Evolutionary conservation across 2,888 invertebrate genomes (phyloP), one percentile per base, ranked within the genome.

Genomic region (Acleris sparsana): DNA sequence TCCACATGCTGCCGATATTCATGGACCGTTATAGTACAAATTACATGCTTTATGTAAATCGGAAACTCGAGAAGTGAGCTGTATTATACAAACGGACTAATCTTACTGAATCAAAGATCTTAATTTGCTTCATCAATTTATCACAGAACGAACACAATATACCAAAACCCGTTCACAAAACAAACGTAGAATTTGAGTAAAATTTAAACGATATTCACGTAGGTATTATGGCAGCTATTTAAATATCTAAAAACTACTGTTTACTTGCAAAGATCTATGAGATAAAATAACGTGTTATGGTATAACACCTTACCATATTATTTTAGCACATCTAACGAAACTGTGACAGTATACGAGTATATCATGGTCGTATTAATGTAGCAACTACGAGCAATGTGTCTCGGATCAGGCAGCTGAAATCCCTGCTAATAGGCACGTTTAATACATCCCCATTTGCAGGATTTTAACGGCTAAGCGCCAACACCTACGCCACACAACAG

Each of bases 1-100:
- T 18, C 43, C 57, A 53, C 61, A 62, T 62, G 61, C 52, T 44
- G 22, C 39, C 17, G 62, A 62, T 48, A 62, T 66, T 62, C 51
- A 57, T 56, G 48, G 39, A 48, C 52, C 39, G 39, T 66, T 22
- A 25, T 53, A 53, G 59, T 53, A 53, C 53, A 39, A 33, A 53
- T 18, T 22, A 55, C 39, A 39, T 55, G 18, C 39, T 55, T 16
- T n/a, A 16, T 20, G 16, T n/a, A 22, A 44, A n/a, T 44, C 44
- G 48, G 53, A 48, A 33, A 55, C 25, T 55, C 53, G 22, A 53
- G 33, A 46, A 29, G 29, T 17, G 48, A n/a, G 22, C 43, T 48
- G 25, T 44, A 33, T 53, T 39, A 16, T 22, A 55, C 20, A 55
- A 20, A 43, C 5, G n/a, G 2, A 11, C 5, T n/a, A 44, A 39